Percentiles rank a stretch among this genome's conserved stretches.
Conservation (phyloP, 2,113 vertebrate species). For the Pedetes capensis region DNA sequence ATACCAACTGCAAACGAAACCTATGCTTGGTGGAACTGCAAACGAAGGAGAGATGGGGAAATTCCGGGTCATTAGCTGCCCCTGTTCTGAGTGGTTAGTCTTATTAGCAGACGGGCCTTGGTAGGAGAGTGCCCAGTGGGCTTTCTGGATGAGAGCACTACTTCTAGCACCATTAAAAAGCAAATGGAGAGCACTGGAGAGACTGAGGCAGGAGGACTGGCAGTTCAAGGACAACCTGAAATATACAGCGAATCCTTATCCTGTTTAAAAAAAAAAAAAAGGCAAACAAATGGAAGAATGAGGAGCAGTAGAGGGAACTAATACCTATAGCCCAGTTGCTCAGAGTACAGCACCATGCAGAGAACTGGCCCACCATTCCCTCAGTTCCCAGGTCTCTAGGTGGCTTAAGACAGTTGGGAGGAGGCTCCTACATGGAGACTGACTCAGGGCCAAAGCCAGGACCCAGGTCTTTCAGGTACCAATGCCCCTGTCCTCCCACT, state of each 20-base stretch:
- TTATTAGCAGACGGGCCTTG: no score
- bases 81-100: background rate
- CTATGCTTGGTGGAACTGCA: background rate
- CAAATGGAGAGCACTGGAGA: background rate
- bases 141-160: background rate
- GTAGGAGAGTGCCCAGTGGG: no score
- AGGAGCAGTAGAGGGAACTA: background rate
- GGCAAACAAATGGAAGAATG: background rate
- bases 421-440: background rate
- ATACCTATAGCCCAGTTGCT: no score
- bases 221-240: no score
- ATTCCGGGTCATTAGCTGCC: background rate
- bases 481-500: background rate
- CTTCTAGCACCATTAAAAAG: background rate
- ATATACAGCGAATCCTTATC: background rate
- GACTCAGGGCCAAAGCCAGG: background rate
- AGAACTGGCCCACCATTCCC: background rate
- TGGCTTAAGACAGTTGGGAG: background rate
- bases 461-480: background rate
- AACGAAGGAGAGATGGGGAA: background rate
- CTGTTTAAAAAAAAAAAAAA: no score
- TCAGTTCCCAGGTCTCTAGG: fast-evolving
- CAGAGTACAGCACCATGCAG: fast-evolving
- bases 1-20: background rate
- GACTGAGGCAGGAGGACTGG: background rate